A percentile compares a stretch with the other conserved stretches of the same genome.
Conservation (phyloP, 2,113 vertebrate species). For the mouse (Mus musculus) region DNA sequence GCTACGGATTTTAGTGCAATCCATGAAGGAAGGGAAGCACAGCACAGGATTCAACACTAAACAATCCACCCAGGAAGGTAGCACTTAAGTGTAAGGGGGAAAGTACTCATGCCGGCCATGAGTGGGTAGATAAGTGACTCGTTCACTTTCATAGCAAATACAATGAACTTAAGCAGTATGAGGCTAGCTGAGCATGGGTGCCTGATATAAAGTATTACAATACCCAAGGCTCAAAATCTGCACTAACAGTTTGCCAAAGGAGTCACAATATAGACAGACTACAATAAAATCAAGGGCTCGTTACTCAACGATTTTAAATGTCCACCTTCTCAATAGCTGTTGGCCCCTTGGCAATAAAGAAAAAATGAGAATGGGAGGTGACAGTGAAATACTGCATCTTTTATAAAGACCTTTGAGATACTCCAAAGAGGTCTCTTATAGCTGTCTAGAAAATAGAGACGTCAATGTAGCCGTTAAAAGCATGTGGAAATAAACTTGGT, state of each 20-base stretch:
- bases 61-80: slow-evolving; percentile 24
- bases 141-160: slow-evolving; percentile 47
- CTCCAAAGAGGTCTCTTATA: not conserved
- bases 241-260: slow-evolving; percentile 12
- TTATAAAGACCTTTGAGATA: slow-evolving; percentile 23
- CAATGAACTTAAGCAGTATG: not conserved
- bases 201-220: slow-evolving; percentile 61
- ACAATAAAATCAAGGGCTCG: slow-evolving; percentile 60
- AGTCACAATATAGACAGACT: slow-evolving; percentile 46
- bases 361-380: not conserved
- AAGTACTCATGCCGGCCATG: slow-evolving; percentile 1
- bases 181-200: not conserved
- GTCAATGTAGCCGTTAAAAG: slow-evolving; percentile 52
- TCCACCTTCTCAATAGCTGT: slow-evolving; percentile 28
- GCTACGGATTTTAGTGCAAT: slow-evolving; percentile 13
- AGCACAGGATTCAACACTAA: slow-evolving; percentile 48
- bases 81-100: slow-evolving; percentile 13
- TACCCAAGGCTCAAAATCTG: slow-evolving; percentile 40
- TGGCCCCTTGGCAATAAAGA: slow-evolving; percentile 24
- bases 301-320: slow-evolving; percentile 44
- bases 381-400: slow-evolving; percentile 23
- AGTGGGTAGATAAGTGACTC: not conserved
- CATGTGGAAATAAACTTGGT: slow-evolving; percentile 40
- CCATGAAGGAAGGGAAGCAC: slow-evolving; percentile 6
- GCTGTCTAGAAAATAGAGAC: slow-evolving; percentile 33